These are phyloP conservation scores for Melieria crassipennis DNA, from an alignment of 2,888 invertebrate species.

Conservation along the genomic window DNA sequence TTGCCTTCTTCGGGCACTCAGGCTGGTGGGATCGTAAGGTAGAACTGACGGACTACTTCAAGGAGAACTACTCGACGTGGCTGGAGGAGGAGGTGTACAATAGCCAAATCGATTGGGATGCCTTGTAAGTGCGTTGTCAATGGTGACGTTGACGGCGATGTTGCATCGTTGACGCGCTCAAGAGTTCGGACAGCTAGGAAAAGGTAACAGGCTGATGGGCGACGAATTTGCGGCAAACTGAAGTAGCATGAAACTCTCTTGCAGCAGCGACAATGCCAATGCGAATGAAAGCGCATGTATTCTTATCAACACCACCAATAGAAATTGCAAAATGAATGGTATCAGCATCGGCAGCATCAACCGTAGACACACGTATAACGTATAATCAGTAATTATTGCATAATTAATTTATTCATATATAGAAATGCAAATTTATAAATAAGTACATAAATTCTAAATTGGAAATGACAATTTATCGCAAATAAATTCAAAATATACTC, in stretches of 20 bases:
- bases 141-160: too few relatives aligned
- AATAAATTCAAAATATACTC: background rate
- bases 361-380: too few relatives aligned
- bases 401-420: background rate
- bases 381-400: background rate
- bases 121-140: constrained; percentile 50
- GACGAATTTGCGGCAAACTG: too few relatives aligned
- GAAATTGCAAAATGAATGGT: too few relatives aligned
- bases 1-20: constrained; percentile 64
- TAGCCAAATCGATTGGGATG: constrained; percentile 83
- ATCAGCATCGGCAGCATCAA: too few relatives aligned
- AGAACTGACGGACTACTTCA: constrained; percentile 92
- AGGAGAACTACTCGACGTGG: constrained; percentile 94
- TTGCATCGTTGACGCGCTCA: too few relatives aligned
- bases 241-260: too few relatives aligned
- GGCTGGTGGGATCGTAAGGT: constrained; percentile 66
- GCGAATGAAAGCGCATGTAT: too few relatives aligned
- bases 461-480: background rate
- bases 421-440: background rate
- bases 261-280: too few relatives aligned
- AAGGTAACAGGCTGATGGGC: too few relatives aligned
- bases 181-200: too few relatives aligned
- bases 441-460: background rate
- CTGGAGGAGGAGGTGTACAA: constrained; percentile 96
- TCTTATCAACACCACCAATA: too few relatives aligned